phyloP scores from a whole-genome alignment of 2,113 vertebrate species.

The Toxostoma redivivum region DNA sequence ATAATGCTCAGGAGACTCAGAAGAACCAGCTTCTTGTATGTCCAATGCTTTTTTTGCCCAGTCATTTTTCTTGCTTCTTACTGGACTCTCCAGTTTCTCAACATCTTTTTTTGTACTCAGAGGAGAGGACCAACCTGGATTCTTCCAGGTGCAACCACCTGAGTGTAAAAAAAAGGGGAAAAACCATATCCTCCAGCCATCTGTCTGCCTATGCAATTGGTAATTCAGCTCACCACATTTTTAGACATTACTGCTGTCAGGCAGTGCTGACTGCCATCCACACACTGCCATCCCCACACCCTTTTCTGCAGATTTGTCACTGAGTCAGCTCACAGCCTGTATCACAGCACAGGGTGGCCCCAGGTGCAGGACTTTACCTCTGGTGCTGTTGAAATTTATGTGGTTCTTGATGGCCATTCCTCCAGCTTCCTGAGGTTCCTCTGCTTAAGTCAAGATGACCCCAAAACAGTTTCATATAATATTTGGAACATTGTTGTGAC shows the following conservation, averaged over 20 bases:
- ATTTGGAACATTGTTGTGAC: neutral
- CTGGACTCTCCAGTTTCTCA: neutral
- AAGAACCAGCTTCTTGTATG: neutral
- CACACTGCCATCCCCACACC: neutral
- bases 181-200: neutral
- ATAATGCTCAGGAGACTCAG: neutral
- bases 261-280: accelerated
- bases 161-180: neutral
- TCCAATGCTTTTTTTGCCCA: accelerated
- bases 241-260: neutral
- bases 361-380: neutral
- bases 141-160: neutral
- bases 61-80: neutral
- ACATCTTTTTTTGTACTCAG: neutral
- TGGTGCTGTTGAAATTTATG: neutral
- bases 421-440: neutral
- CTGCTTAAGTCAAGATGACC: neutral
- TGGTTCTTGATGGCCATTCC: neutral
- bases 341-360: neutral
- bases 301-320: neutral
- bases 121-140: neutral
- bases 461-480: neutral
- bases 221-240: neutral
- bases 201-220: neutral
- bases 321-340: neutral